These are phyloP conservation scores for Anolis carolinensis DNA, from an alignment of 2,113 vertebrate genomes.

Conservation along the genomic window DNA sequence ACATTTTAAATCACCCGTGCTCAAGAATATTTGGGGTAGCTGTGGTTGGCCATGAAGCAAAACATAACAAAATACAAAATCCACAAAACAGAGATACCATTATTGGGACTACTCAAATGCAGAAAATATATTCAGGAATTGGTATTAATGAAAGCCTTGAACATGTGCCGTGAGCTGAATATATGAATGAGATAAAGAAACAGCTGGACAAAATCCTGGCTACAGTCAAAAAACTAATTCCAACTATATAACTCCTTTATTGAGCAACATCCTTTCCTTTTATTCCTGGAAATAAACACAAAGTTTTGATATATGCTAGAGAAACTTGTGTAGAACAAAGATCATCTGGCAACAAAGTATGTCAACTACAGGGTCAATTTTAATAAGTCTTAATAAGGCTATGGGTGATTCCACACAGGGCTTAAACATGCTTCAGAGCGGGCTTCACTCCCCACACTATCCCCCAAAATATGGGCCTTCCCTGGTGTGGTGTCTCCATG, in stretches of 20 bases:
- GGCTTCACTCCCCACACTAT: too few species aligned
- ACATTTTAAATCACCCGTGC: background rate
- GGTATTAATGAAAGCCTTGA: background rate
- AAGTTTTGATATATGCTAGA: background rate
- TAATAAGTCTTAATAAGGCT: slow-evolving; percentile 21
- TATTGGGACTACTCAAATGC: too few species aligned
- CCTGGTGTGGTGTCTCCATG: too few species aligned
- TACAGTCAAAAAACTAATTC: background rate
- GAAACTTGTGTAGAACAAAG: background rate
- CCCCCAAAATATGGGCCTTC: too few species aligned
- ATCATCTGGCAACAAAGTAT: background rate
- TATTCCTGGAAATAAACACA: rapidly evolving
- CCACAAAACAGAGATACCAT: too few species aligned
- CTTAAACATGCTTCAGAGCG: too few species aligned
- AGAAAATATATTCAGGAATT: background rate
- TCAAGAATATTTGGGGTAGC: background rate
- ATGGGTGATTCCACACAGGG: rapidly evolving
- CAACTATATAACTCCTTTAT: background rate
- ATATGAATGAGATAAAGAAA: background rate
- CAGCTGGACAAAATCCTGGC: background rate
- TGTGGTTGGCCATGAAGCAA: too few species aligned
- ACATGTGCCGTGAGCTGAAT: background rate
- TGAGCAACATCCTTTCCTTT: background rate
- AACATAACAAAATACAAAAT: too few species aligned
- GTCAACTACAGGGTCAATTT: rapidly evolving